Evolutionary conservation across 2,113 vertebrate genomes (phyloP), one percentile per base, ranked within the genome.

Genomic region (Chlamydotis undulata): DNA sequence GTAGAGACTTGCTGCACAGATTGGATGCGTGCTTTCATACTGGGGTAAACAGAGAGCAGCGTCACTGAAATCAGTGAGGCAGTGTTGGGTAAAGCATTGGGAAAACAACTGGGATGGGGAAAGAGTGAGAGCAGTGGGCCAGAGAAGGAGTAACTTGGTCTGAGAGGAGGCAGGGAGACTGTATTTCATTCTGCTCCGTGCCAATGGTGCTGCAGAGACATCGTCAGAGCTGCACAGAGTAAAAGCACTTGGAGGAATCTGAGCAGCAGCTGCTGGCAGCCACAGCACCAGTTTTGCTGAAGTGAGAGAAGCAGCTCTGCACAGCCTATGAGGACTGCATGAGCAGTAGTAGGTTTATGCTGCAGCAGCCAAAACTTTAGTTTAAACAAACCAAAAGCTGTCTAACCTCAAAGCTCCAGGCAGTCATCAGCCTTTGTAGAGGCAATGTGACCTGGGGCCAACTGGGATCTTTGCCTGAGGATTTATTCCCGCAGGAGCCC

Each of bases 351-450:
- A 95, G 89, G 77, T 94, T 96, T 95, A 89, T 84, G 77, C 83
- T 97, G 86, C 90, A 94, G 94, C 88, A 94, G 96, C 95, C 96
- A 95, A 93, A 87, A 92, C 80, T 89, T 95, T 12, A 68, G 35
- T 95, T 96, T 93, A 96, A 97, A 95, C 90, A 94, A 96, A 96
- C 89, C 53, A 53, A 95, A 96, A 93, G 61, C 92, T 94, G 92
- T 90, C 86, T 92, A 93, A 95, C 76, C 83, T 92, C 91, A 80
- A 79, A 89, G 93, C 89, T 95, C 74, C 81, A 94, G 81, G 77
- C 91, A 85, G 95, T 94, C 90, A 92, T 96, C 95, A 90, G 83
- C 73, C 83, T 90, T 90, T 83, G 90, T 56, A 91, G 82, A 94
- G 84, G 84, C 92, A 56, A 22, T 14, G 73, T 78, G 73, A 88